phyloP scores from a whole-genome alignment of 1,140 invertebrate species.

The Zelostemma sp. region DNA sequence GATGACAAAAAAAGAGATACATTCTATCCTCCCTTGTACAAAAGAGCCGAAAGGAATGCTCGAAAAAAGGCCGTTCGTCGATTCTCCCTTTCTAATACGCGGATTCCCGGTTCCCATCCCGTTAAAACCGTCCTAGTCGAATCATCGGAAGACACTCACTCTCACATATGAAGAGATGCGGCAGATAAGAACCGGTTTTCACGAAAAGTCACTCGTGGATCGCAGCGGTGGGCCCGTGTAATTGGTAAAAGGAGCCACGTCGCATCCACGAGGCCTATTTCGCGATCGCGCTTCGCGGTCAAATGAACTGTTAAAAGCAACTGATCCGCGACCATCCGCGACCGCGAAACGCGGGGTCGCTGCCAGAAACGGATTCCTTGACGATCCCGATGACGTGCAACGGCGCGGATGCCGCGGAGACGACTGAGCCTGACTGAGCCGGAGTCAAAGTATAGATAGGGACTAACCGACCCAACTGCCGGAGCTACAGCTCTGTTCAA shows the following conservation, averaged over 20 bases:
- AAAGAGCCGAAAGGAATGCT: background rate
- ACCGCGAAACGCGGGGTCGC: background rate
- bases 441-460: slow-evolving; percentile 11
- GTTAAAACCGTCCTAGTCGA: slow-evolving; percentile 7
- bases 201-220: slow-evolving; percentile 44
- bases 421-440: slow-evolving; percentile 42
- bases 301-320: slow-evolving; percentile 1
- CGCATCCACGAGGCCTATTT: slow-evolving; percentile 7
- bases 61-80: background rate
- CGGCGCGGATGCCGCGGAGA: slow-evolving; percentile 40
- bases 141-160: slow-evolving; percentile 14
- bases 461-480: slow-evolving; percentile 13
- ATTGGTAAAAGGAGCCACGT: slow-evolving; percentile 8
- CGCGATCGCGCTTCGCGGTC: background rate
- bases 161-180: background rate
- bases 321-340: background rate
- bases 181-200: slow-evolving; percentile 52
- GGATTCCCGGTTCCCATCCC: slow-evolving; percentile 38
- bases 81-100: slow-evolving; percentile 17
- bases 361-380: background rate
- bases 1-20: background rate
- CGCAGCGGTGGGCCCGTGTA: background rate
- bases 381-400: slow-evolving; percentile 14
- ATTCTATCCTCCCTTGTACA: background rate
- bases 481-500: slow-evolving; percentile 27